Evolutionary conservation across 2,888 invertebrate genomes (phyloP).

Genomic region (Apamea epomidion): DNA sequence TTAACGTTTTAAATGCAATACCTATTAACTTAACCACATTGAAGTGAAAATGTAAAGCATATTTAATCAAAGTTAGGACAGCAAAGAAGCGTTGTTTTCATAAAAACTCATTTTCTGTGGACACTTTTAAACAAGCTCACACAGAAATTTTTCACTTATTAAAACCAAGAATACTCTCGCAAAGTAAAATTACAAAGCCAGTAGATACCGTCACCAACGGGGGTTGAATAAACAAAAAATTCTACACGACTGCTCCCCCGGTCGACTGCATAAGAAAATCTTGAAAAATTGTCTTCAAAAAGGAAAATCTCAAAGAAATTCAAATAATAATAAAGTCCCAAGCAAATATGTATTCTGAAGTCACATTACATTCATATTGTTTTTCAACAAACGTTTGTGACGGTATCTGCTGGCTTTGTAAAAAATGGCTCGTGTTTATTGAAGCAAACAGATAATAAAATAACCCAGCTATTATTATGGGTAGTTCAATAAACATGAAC

Average conservation of each 20-base stretch:
- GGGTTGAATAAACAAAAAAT: slow-evolving; percentile 50
- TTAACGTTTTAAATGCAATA: not conserved
- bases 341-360: slow-evolving; percentile 48
- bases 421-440: slow-evolving; percentile 5
- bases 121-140: slow-evolving; percentile 27
- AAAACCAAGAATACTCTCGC: slow-evolving; percentile 21
- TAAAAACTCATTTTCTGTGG: slow-evolving; percentile 16
- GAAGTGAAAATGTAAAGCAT: slow-evolving; percentile 1
- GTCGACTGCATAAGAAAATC: slow-evolving; percentile 30
- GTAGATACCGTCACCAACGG: slow-evolving; percentile 35
- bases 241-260: slow-evolving; percentile 35
- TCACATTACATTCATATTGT: slow-evolving; percentile 42
- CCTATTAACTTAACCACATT: not conserved
- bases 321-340: slow-evolving; percentile 30
- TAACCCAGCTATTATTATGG: slow-evolving; percentile 11
- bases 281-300: slow-evolving; percentile 7
- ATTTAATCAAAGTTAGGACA: slow-evolving; percentile 9
- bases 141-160: slow-evolving; percentile 35
- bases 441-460: slow-evolving; percentile 17
- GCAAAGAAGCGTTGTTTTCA: slow-evolving; percentile 23
- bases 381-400: slow-evolving; percentile 22
- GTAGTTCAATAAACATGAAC: slow-evolving; percentile 18
- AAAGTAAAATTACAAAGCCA: slow-evolving; percentile 30
- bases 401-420: too few species aligned
- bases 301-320: slow-evolving; percentile 12